Evolutionary conservation across 2,113 vertebrate species (phyloP).

Genomic region (Cheirogaleus medius): DNA sequence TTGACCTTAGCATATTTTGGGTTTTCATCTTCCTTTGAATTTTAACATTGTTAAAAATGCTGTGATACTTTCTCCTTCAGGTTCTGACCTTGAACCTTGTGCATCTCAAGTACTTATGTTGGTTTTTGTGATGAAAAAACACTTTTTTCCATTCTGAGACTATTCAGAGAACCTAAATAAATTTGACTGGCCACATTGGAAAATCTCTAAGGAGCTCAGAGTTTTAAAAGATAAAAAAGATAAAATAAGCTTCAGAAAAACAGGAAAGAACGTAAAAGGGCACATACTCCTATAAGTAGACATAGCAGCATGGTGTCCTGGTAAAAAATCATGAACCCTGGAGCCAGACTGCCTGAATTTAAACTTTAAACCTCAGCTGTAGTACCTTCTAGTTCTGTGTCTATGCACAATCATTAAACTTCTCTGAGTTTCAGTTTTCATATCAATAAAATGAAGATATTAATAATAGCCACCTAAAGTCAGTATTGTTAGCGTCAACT

Average conservation of each 20-base stretch:
- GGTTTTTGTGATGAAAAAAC: neutral
- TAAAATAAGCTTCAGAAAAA: conserved; percentile 15
- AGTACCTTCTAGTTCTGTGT: neutral
- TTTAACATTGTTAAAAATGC: neutral
- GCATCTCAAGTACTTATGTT: neutral
- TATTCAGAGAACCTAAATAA: neutral
- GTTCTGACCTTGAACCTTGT: neutral
- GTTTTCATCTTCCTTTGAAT: conserved; percentile 41
- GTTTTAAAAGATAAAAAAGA: conserved; percentile 14
- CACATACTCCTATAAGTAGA: neutral
- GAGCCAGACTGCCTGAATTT: neutral
- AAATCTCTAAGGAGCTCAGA: conserved; percentile 40
- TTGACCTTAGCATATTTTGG: conserved; percentile 26
- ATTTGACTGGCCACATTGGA: neutral
- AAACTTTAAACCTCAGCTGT: neutral
- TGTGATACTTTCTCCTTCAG: conserved; percentile 25
- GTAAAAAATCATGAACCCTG: neutral
- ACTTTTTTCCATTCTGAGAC: conserved; percentile 2
- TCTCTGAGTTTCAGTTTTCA: neutral
- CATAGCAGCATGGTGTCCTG: neutral
- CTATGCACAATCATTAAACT: neutral
- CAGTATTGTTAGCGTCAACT: neutral
- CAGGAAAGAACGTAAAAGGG: neutral
- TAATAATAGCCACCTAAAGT: neutral
- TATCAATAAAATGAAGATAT: neutral